Base-by-base conservation (phyloP, 2,888 invertebrate genomes). In the Drosophila pegasa region DNA sequence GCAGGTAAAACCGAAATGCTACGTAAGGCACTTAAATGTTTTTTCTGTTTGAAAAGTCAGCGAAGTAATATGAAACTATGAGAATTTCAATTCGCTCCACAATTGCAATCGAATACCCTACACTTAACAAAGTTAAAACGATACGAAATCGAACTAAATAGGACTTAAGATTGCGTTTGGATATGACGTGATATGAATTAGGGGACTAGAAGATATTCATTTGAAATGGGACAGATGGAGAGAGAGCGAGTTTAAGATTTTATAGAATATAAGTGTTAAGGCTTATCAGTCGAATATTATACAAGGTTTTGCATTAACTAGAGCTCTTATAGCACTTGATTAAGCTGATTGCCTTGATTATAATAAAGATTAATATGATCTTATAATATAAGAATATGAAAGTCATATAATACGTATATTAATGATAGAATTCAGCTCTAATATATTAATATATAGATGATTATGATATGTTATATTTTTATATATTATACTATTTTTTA, bases 51-150 rank as follows among this genome's bases (percentile, higher is more conserved):
- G 16, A 52, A 72, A 78, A 86, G 70, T 82, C 87, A 72, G 75
- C 80, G 3, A 20, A 35, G 80, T 72, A 80, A 86, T 63, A 54
- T 78, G 87, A 80, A 56, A 61, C 82, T 64, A 70, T 58, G 57
- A 43, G 56, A 70, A 62, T 65, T 31, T 16, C 47, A 45, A 57
- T 43, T 27, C 33, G 33, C 50, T 31, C 56, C 29, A 41, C 58
- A 71, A 40, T 43, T 66, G 60, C 48, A 55, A 38, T 31, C 8
- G 20, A 56, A 78, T 76, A 37, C 74, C 57, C 76, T 68, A 59
- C 66, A 37, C 31, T 29, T 55, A 16, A 47, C 16, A 16, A 7
- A 50, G 37, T 20, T 29, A 29, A 57, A 38, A 2, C 5, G 27
- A 29, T 51, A 20, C 5, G n/a, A 25, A 31, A 31, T 41, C 31